Evolutionary conservation across 2,888 invertebrate genomes (phyloP).

Genomic region (Conops quadrifasciatus): DNA sequence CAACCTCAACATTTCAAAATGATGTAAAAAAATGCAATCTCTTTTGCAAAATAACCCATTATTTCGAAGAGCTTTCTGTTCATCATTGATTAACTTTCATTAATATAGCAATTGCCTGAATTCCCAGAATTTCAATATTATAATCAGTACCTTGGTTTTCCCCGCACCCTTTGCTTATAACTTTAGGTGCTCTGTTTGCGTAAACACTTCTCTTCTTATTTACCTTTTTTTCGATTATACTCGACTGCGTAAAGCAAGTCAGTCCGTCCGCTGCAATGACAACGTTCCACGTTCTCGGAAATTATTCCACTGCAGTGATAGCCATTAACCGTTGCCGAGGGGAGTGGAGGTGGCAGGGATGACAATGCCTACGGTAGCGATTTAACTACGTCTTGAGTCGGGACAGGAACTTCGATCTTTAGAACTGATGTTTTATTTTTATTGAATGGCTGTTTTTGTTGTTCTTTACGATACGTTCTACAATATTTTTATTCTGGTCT

Average conservation of each 20-base stretch:
- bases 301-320: not conserved
- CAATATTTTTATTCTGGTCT: slow-evolving; percentile 13
- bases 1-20: no score
- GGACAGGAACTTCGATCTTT: not conserved
- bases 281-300: slow-evolving; percentile 30
- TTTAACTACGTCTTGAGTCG: slow-evolving; percentile 31
- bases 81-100: no score
- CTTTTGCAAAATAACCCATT: no score
- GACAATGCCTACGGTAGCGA: slow-evolving; percentile 6
- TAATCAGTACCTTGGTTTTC: no score
- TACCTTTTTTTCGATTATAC: slow-evolving; percentile 25
- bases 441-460: not conserved
- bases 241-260: slow-evolving; percentile 19
- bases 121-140: no score
- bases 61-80: no score
- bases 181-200: no score
- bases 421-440: slow-evolving; percentile 9
- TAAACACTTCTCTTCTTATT: slow-evolving; percentile 7
- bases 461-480: not conserved
- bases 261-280: slow-evolving; percentile 12
- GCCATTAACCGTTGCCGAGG: not conserved
- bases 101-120: no score
- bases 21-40: no score
- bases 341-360: slow-evolving; percentile 16
- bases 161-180: no score